Percentiles rank a stretch among this genome's conserved stretches.
phyloP scores from a whole-genome alignment of 2,113 vertebrate genomes.

The Rostratula benghalensis region DNA sequence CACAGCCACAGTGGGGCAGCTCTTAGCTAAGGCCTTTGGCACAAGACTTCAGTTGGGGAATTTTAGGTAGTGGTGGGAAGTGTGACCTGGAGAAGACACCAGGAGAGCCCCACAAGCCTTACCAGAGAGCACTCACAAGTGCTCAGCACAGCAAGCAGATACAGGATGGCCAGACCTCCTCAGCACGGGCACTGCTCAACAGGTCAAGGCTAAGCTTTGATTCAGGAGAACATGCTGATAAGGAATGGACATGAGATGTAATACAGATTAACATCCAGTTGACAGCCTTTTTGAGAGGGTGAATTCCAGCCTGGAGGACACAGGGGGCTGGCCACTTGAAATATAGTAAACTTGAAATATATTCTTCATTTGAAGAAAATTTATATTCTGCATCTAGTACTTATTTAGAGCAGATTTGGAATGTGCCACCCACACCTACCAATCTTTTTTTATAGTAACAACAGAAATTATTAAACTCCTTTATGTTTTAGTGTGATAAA shows the following conservation, averaged over 20 bases:
- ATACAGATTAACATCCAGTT: neutral
- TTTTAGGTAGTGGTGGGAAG: neutral
- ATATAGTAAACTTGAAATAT: neutral
- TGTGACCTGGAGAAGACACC: neutral
- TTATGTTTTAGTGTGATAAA: neutral
- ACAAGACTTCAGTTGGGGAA: neutral
- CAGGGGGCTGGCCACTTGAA: neutral
- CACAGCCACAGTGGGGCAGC: neutral
- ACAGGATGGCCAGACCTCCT: neutral
- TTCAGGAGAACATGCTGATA: neutral
- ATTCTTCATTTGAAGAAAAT: neutral
- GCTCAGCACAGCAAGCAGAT: neutral
- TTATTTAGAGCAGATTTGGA: neutral
- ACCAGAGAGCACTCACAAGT: neutral
- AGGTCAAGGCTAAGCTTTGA: neutral
- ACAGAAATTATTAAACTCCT: neutral
- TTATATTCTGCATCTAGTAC: neutral
- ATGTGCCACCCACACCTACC: neutral
- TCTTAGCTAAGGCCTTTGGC: neutral
- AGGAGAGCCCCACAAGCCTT: neutral
- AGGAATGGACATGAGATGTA: neutral
- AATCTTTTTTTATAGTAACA: neutral
- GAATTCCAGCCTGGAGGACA: neutral
- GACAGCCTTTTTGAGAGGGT: neutral
- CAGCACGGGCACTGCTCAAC: neutral